These are phyloP conservation scores for Sapayoa aenigma DNA, from an alignment of 2,113 vertebrate species.

Conservation along the genomic window DNA sequence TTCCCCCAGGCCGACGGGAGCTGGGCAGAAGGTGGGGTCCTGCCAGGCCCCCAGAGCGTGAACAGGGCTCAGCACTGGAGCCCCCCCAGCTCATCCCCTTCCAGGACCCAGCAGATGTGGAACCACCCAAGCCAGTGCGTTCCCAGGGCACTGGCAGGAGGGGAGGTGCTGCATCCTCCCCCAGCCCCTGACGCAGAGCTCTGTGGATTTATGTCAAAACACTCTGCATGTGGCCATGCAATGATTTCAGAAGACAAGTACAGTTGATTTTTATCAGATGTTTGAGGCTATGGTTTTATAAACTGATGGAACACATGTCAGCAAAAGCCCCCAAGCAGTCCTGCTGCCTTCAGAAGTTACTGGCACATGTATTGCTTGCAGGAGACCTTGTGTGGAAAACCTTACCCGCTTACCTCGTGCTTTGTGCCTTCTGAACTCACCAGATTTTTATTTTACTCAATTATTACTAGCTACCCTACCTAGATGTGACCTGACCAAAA, in stretches of 20 bases:
- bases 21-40: neutral
- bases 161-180: neutral
- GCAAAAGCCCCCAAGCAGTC: neutral
- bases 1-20: neutral
- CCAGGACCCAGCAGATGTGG: neutral
- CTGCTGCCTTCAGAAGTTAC: neutral
- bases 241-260: neutral
- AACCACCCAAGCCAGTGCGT: rapidly evolving
- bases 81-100: neutral
- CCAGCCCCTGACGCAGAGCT: rapidly evolving
- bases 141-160: neutral
- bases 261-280: conserved; percentile 44
- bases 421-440: neutral
- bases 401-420: neutral
- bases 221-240: neutral
- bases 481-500: neutral
- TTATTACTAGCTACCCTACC: neutral
- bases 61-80: neutral
- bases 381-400: neutral
- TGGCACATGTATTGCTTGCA: neutral
- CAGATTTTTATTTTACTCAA: neutral
- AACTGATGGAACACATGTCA: neutral
- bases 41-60: rapidly evolving
- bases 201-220: neutral
- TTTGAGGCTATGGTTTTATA: neutral